These are phyloP conservation scores for Amblyjoppa fuscipennis DNA, from an alignment of 2,888 invertebrate genomes.

Conservation along the genomic window DNA sequence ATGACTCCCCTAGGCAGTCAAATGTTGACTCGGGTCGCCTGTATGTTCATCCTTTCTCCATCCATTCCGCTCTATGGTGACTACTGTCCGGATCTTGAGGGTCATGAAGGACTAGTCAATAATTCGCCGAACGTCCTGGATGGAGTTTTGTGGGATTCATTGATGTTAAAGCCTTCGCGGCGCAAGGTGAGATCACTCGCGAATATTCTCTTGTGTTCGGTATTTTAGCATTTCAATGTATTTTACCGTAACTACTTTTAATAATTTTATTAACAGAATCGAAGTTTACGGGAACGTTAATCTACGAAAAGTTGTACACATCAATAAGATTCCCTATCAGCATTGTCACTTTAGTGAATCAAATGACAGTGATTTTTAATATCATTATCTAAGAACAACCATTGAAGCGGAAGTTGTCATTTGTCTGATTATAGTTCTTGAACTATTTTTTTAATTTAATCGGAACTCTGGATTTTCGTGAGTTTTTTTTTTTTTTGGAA, in stretches of 20 bases:
- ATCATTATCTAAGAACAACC: too few relatives aligned
- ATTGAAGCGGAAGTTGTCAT: too few relatives aligned
- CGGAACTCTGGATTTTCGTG: too few relatives aligned
- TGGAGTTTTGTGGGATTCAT: neutral
- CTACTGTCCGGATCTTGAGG: neutral
- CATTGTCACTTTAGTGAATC: too few relatives aligned
- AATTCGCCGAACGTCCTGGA: neutral
- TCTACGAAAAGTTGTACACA: neutral
- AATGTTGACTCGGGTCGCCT: slow-evolving; percentile 8
- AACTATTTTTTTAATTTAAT: too few relatives aligned
- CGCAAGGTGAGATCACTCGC: neutral
- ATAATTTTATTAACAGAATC: neutral
- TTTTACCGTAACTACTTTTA: neutral
- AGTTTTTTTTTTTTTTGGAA: too few relatives aligned
- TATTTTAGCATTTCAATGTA: neutral
- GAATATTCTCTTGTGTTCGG: neutral
- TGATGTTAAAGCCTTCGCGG: neutral
- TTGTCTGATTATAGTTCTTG: too few relatives aligned
- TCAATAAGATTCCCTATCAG: too few relatives aligned
- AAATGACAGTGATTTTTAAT: too few relatives aligned
- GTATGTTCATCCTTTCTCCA: slow-evolving; percentile 2
- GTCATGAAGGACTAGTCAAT: neutral
- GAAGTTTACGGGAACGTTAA: neutral
- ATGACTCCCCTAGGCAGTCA: neutral
- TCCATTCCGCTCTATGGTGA: neutral